Percentiles rank a stretch among this genome's conserved stretches.
Conservation (phyloP, 2,888 invertebrate genomes). For the Gryllus longicercus region DNA sequence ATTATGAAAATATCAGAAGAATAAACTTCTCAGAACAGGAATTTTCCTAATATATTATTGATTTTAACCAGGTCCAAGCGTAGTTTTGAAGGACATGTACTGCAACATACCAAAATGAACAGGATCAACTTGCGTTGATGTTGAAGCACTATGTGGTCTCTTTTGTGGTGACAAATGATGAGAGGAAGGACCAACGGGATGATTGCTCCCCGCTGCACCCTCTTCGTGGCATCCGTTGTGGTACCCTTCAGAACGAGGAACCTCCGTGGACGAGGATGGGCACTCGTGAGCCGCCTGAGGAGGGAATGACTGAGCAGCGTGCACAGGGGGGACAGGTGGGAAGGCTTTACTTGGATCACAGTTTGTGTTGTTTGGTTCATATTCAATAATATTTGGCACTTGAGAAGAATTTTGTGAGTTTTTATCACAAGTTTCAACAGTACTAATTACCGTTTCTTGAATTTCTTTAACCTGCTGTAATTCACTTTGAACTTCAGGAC, state of each 20-base stretch:
- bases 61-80: no score
- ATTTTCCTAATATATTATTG: not conserved
- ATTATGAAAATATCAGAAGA: not conserved
- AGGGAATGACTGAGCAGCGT: not conserved
- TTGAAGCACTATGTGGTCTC: conserved; percentile 73
- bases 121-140: conserved; percentile 79
- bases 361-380: conserved; percentile 23
- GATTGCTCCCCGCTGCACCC: not conserved
- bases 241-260: not conserved
- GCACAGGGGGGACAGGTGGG: conserved; percentile 3
- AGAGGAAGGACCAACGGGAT: not conserved
- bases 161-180: conserved; percentile 57
- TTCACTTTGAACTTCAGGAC: conserved; percentile 7
- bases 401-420: conserved; percentile 29
- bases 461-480: conserved; percentile 1
- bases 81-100: not conserved
- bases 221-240: not conserved
- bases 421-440: conserved; percentile 18
- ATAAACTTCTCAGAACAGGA: not conserved
- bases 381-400: conserved; percentile 33
- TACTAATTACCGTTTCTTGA: not conserved
- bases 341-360: conserved; percentile 32
- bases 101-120: conserved; percentile 72
- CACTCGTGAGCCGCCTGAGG: not conserved
- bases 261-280: not conserved